Evolutionary conservation across 1,140 invertebrate species (phyloP).

Genomic region (Littorina saxatilis): DNA sequence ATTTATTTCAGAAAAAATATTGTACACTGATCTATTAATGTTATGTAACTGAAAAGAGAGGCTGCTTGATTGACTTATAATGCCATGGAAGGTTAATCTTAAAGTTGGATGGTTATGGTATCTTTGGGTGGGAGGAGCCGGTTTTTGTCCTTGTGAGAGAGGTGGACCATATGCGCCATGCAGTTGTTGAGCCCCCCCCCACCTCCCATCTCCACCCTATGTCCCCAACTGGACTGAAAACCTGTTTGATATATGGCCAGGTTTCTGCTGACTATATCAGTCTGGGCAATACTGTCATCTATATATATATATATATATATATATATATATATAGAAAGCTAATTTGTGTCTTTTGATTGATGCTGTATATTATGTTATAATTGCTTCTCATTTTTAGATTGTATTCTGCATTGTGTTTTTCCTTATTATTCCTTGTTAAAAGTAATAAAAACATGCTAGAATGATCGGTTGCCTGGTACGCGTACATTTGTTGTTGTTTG

Average conservation of each 20-base stretch:
- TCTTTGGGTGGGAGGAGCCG: too few relatives aligned
- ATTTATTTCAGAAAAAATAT: too few relatives aligned
- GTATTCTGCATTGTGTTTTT: conserved; percentile 22
- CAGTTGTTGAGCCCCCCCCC: too few relatives aligned
- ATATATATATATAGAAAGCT: neutral
- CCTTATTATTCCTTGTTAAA: conserved; percentile 11
- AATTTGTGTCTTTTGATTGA: conserved; percentile 12
- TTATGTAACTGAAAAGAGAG: too few relatives aligned
- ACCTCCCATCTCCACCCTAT: too few relatives aligned
- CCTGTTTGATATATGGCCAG: neutral
- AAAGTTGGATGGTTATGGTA: too few relatives aligned
- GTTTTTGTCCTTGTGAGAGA: too few relatives aligned
- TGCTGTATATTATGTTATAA: conserved; percentile 29
- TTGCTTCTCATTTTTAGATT: conserved; percentile 23
- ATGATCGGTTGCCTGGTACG: neutral
- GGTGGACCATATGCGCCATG: too few relatives aligned
- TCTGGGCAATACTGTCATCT: conserved; percentile 26
- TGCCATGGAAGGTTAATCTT: too few relatives aligned
- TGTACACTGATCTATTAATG: too few relatives aligned
- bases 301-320: neutral
- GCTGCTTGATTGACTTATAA: too few relatives aligned
- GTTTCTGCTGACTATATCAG: conserved; percentile 26
- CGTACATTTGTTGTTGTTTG: neutral
- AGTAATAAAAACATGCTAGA: conserved; percentile 30
- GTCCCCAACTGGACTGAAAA: too few relatives aligned